Evolutionary conservation across 2,888 invertebrate genomes (phyloP).

Genomic region (Lasioglossum figueresi): DNA sequence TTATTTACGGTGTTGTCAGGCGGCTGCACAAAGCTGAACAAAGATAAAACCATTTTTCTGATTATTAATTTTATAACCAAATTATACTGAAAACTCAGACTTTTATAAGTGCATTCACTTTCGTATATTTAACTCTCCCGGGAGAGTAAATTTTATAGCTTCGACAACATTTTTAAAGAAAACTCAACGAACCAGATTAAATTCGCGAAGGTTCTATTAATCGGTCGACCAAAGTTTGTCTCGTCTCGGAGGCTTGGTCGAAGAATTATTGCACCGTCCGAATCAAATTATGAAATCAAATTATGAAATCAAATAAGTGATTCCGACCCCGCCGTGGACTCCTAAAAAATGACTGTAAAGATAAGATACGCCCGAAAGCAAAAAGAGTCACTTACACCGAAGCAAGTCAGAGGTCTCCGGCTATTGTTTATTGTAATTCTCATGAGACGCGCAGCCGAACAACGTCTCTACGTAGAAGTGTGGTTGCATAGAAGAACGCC

Average conservation of each 20-base stretch:
- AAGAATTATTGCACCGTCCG: neutral
- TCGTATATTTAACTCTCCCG: too few species aligned
- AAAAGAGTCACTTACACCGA: neutral
- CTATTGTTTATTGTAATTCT: neutral
- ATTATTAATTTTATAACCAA: too few species aligned
- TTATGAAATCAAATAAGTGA: neutral
- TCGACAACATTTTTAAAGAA: too few species aligned
- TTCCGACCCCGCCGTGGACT: neutral
- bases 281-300: conserved; percentile 1
- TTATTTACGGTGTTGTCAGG: too few species aligned
- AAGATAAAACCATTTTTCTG: too few species aligned
- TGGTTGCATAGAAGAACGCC: conserved; percentile 62
- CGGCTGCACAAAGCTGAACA: too few species aligned
- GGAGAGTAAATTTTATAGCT: too few species aligned
- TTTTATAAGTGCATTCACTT: too few species aligned
- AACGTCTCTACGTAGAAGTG: conserved; percentile 28
- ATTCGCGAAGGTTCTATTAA: neutral
- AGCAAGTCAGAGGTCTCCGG: neutral
- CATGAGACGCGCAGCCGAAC: neutral
- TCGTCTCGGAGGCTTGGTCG: neutral
- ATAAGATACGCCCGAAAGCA: neutral
- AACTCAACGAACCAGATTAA: too few species aligned
- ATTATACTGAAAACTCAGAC: too few species aligned
- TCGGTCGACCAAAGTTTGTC: neutral
- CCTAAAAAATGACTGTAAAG: neutral